Evolutionary conservation across 2,113 vertebrate species (phyloP).

Genomic region (Acrocephalus arundinaceus): DNA sequence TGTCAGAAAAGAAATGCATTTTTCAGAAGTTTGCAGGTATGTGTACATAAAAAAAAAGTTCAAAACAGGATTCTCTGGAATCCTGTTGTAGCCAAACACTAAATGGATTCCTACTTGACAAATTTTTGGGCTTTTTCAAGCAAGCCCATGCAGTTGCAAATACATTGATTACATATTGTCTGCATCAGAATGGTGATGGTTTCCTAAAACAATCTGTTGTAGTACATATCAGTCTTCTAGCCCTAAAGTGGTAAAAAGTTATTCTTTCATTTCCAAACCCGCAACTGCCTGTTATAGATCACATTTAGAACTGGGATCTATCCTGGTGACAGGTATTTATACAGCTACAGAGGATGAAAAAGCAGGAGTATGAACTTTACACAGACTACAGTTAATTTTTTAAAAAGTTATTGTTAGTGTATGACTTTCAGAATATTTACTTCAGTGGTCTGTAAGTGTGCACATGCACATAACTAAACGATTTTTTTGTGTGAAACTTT

Average conservation of each 20-base stretch:
- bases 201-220: background rate
- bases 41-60: background rate
- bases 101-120: background rate
- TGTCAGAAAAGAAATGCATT: background rate
- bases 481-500: background rate
- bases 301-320: background rate
- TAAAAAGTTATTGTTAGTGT: background rate
- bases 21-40: background rate
- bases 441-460: background rate
- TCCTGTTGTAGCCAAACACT: background rate
- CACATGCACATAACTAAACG: background rate
- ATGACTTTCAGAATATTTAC: background rate
- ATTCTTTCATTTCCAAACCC: background rate
- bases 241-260: background rate
- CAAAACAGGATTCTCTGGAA: background rate
- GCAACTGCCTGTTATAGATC: background rate
- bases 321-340: background rate
- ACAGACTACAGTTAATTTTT: background rate
- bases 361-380: background rate
- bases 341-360: background rate
- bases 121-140: background rate
- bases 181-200: background rate
- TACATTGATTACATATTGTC: background rate
- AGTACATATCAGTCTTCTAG: background rate
- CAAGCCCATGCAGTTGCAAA: background rate